A percentile compares a stretch with the other conserved stretches of the same genome.
Conservation (phyloP, 2,797 vertebrate species). For the Echeneis naucrates region DNA sequence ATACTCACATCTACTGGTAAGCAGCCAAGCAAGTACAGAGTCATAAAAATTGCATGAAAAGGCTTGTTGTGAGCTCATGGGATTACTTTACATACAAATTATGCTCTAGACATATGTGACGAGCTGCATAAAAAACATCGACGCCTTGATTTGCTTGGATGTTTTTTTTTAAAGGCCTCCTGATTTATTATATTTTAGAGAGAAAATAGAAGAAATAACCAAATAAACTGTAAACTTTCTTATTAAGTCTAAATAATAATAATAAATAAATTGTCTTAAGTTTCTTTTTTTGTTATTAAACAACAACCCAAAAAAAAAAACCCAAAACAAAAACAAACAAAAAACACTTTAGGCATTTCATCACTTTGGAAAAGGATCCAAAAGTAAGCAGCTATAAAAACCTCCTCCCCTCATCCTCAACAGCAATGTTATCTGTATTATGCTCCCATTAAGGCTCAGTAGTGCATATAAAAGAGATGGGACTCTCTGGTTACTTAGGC, state of each 20-base stretch:
- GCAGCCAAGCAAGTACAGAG: slow-evolving; percentile 33
- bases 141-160: neutral
- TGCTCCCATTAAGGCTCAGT: neutral
- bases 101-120: slow-evolving; percentile 11
- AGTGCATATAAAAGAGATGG: neutral
- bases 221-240: too few relatives aligned
- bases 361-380: neutral
- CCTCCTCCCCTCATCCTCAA: too few relatives aligned
- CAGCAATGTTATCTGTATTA: neutral
- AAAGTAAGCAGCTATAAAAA: neutral
- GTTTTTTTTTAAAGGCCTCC: neutral
- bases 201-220: neutral
- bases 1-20: slow-evolving; percentile 38
- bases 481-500: neutral
- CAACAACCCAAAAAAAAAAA: neutral
- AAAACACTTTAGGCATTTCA: neutral
- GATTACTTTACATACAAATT: slow-evolving; percentile 39
- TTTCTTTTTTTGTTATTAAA: neutral
- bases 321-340: neutral
- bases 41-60: slow-evolving; percentile 39
- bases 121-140: slow-evolving; percentile 3
- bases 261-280: too few relatives aligned
- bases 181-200: neutral
- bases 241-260: too few relatives aligned
- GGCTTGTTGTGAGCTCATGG: slow-evolving; percentile 3